Evolutionary conservation across 2,888 invertebrate species (phyloP), one percentile per base, ranked within the genome.

Genomic region (Drosophila picticornis): DNA sequence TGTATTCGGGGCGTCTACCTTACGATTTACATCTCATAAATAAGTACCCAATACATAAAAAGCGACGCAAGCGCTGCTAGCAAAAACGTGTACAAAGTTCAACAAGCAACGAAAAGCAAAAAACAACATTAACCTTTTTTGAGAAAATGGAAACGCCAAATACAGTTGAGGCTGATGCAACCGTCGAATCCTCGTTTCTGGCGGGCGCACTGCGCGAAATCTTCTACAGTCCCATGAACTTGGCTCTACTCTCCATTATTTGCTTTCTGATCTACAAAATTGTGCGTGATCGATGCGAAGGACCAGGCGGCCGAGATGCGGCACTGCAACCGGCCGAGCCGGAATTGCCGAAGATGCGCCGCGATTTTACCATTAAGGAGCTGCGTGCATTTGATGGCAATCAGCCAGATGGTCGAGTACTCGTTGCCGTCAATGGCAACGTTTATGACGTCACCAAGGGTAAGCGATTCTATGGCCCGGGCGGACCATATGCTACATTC

Each of bases 401-500:
- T 64, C 97, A 96, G 90, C 94, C 96, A 36, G 98, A 98, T 91
- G 98, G 98, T 32, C 94, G 99, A 81, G 96, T 99, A 73, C 94
- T 99, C 79, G 95, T 99, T 51, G 99, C 98, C 11, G 97, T 99
- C 61, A 98, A 99, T 93, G 98, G 98, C 32, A 98, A 96, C 94
- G 97, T 99, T 60, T 99, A 98, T 94, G 99, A 99, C 94, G 98
- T 96, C 80, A 98, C 99, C 50, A 96, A 95, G 92, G 98, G 98
- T 71, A 97, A 96, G 91, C 95, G 96, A 77, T 98, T 98, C 93
- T 99, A 99, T 94, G 99, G 99, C 29, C 98, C 98, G 94, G 98
- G 99, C 91, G 99, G 98, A 66, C 98, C 98, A 36, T 99, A 99
- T 94, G 96, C 97, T 66, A 96, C 97, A 29, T 99, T 99, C 94